These are phyloP conservation scores for Nomada fucata DNA, from an alignment of 2,888 invertebrate species.

Conservation along the genomic window DNA sequence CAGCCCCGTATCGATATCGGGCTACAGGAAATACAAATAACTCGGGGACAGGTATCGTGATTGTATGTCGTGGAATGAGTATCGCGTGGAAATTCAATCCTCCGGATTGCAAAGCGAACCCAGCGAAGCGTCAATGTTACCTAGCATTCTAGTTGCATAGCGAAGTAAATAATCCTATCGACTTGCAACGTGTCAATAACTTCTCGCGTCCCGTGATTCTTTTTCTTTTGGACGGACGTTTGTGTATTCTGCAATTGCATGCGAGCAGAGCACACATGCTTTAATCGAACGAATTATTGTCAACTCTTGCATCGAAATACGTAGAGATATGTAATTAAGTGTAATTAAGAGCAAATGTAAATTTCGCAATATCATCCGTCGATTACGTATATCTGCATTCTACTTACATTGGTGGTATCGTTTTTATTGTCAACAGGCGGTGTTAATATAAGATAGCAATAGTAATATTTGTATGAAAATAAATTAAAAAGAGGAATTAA, in stretches of 20 bases:
- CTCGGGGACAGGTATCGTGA: conserved; percentile 48
- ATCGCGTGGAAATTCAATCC: conserved; percentile 58
- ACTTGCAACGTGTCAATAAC: conserved; percentile 45
- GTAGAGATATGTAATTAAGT: conserved; percentile 10
- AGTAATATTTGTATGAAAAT: too few species aligned
- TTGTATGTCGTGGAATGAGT: conserved; percentile 56
- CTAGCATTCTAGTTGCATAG: conserved; percentile 47
- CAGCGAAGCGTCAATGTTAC: conserved; percentile 53
- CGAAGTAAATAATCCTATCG: conserved; percentile 55
- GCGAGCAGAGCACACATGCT: neutral
- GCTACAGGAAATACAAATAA: conserved; percentile 55
- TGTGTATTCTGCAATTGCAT: too few species aligned
- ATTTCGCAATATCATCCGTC: neutral
- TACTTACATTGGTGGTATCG: too few species aligned
- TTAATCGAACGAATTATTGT: conserved; percentile 10
- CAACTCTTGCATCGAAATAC: neutral
- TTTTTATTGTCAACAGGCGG: too few species aligned
- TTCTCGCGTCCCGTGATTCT: conserved; percentile 9
- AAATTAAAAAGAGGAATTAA: too few species aligned
- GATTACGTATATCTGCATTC: too few species aligned
- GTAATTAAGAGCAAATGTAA: neutral
- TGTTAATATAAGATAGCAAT: too few species aligned
- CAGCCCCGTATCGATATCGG: conserved; percentile 52
- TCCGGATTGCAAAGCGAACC: conserved; percentile 39
- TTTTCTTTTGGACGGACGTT: neutral